Evolutionary conservation across 2,113 vertebrate species (phyloP).

Genomic region (Thamnophis sirtalis): DNA sequence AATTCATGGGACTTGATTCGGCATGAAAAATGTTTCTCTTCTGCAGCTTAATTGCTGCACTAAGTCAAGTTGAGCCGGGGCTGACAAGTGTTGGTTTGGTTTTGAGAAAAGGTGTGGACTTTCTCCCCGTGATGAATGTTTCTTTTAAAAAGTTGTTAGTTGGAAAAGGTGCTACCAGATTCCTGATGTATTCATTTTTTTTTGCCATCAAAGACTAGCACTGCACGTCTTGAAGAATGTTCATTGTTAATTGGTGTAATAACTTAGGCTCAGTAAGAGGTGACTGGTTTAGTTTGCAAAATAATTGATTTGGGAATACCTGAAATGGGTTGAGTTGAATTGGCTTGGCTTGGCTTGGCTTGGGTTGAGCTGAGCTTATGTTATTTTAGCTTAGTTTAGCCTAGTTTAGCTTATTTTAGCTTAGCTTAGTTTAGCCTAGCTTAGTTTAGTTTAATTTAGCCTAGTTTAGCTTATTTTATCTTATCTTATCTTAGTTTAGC

Average conservation of each 20-base stretch:
- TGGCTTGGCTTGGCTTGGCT: no score
- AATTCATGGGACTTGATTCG: conserved; percentile 30
- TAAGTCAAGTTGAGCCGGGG: not conserved
- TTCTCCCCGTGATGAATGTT: not conserved
- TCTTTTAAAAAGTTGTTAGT: not conserved
- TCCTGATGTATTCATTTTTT: not conserved
- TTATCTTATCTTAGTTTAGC: no score
- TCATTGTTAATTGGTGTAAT: not conserved
- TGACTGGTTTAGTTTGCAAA: not conserved
- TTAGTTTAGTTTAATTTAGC: no score
- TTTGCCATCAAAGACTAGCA: not conserved
- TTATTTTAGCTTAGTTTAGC: no score
- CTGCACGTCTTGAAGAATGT: not conserved
- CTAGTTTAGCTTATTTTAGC: no score
- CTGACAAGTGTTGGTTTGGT: not conserved
- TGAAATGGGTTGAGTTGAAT: not conserved
- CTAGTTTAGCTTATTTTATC: no score
- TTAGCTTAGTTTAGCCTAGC: no score
- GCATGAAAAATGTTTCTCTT: conserved; percentile 14
- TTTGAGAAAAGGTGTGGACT: not conserved
- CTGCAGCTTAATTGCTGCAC: not conserved
- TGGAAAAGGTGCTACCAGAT: not conserved
- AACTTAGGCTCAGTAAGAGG: not conserved
- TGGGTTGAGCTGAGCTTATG: no score
- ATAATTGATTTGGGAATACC: not conserved